Base-by-base conservation (phyloP, 2,888 invertebrate genomes). In the Lymantria dispar region DNA sequence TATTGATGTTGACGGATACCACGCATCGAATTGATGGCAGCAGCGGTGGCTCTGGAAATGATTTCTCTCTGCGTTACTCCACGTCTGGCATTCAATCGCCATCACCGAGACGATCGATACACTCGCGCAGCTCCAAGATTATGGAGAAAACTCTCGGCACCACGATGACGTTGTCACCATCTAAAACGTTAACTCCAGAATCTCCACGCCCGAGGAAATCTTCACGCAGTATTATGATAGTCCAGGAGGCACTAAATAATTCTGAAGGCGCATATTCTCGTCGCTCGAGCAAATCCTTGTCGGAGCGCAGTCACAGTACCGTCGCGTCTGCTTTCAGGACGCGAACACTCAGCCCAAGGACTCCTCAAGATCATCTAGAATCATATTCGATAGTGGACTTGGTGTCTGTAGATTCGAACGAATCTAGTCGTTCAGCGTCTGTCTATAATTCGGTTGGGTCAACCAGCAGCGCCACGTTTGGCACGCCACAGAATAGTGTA, bases 361-460 rank as follows among this genome's bases (percentile, higher is more conserved):
- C 64, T 3, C 31, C 50, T 3, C 54, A 47, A 3, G 56, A 52
- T n/a, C 68, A 76, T 22, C 48, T 80, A 14, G 86, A 88, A 45
- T 71, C 84, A 0, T 88, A 87, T 56, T 87, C 90, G 0, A 79
- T 88, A 1, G 87, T 89, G 0, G 89, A 90, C 52, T 60, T 89
- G 7, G 82, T 89, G 0, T 87, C 88, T 0, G 46, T 76, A 0
- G 82, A 84, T 44, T 78, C 82, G 0, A 69, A 68, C n/a, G 74
- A 76, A 3, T 76, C 85, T 0, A 59, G 54, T 8, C 56, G 54
- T 30, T 70, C 75, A 0, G 45, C 64, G 0, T 84, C 88, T 0
- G 62, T 78, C 2, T 87, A 89, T 47, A 63, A 73, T 22, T 86
- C 87, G 0, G 76, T 71, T 0, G 75, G 60, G 0, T 80, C 85